Percentiles rank a stretch among this genome's conserved stretches.
phyloP scores from a whole-genome alignment of 2,888 invertebrate genomes.

The Sericinus montela region DNA sequence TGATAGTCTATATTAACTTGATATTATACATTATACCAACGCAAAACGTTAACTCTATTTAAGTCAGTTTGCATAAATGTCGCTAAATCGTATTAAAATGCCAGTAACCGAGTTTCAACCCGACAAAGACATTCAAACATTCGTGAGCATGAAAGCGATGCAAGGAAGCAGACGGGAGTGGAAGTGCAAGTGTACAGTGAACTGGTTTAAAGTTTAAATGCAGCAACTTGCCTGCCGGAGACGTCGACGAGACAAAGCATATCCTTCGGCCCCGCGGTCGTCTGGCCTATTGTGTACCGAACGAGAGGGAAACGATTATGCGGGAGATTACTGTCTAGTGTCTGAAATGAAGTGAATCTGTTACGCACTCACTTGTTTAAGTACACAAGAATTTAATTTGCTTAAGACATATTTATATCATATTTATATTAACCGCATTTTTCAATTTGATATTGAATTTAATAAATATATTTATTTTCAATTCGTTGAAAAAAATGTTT shows the following conservation, averaged over 20 bases:
- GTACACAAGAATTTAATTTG: too few relatives aligned
- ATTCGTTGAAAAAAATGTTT: too few relatives aligned
- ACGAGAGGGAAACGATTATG: conserved; percentile 21
- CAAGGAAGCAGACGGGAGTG: conserved; percentile 32
- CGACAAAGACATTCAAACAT: conserved; percentile 37
- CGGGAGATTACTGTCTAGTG: conserved; percentile 1
- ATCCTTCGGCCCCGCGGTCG: conserved; percentile 50
- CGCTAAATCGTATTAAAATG: not conserved
- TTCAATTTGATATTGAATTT: too few relatives aligned
- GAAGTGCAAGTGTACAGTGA: conserved; percentile 36
- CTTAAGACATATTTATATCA: too few relatives aligned
- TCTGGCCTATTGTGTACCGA: conserved; percentile 51
- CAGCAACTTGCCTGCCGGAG: conserved; percentile 26
- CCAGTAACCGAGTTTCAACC: conserved; percentile 17
- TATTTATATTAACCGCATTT: too few relatives aligned
- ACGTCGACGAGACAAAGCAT: conserved; percentile 43
- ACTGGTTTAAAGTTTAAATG: conserved; percentile 60
- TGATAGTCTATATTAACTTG: not conserved
- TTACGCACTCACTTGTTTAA: too few relatives aligned
- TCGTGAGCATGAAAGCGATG: conserved; percentile 43
- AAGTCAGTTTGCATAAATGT: not conserved
- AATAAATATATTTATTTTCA: too few relatives aligned
- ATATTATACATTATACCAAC: not conserved
- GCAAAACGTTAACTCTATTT: not conserved
- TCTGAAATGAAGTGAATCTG: too few relatives aligned